Conservation (phyloP, 30 jellyfish, hydroid and myxozoan species). For the Rhopilema esculentum region DNA sequence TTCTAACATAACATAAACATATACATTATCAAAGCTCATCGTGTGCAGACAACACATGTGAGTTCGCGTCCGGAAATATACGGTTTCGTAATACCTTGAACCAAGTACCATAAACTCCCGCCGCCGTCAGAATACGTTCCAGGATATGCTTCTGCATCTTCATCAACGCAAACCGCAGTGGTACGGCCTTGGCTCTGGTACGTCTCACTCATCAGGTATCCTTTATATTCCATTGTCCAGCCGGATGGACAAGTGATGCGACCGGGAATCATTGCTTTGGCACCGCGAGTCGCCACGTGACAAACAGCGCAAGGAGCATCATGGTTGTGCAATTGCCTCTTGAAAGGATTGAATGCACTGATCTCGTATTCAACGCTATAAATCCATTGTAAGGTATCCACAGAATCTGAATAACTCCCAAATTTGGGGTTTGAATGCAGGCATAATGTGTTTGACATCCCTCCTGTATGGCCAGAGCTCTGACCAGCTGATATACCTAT, state of each 20-base stretch:
- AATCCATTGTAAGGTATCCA: slow-evolving; percentile 64
- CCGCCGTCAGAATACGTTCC: slow-evolving; percentile 9
- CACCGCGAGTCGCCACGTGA: slow-evolving; percentile 61
- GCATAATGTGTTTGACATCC: slow-evolving; percentile 98
- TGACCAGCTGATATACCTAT: slow-evolving; percentile 88
- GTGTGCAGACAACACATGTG: slow-evolving; percentile 63
- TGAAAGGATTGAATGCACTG: slow-evolving; percentile 35
- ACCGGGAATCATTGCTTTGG: slow-evolving; percentile 89
- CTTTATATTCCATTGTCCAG: slow-evolving; percentile 87
- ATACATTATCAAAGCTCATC: too few species aligned
- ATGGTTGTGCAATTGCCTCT: slow-evolving; percentile 14
- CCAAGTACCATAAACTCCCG: slow-evolving; percentile 57
- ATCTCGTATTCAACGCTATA: slow-evolving; percentile 86
- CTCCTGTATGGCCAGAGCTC: slow-evolving; percentile 82
- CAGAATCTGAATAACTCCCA: slow-evolving; percentile 38
- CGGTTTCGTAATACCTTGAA: slow-evolving; percentile 64
- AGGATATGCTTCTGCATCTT: slow-evolving; percentile 53
- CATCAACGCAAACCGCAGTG: slow-evolving; percentile 91
- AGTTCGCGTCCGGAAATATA: slow-evolving; percentile 59
- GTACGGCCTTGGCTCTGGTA: slow-evolving; percentile 75
- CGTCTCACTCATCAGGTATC: slow-evolving; percentile 92
- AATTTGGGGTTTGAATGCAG: slow-evolving; percentile 76
- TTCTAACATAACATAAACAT: too few species aligned
- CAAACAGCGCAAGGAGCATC: slow-evolving; percentile 97
- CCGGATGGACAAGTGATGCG: slow-evolving; percentile 86